Conservation (phyloP, 1,140 invertebrate species). For the Zophobas atratus region DNA sequence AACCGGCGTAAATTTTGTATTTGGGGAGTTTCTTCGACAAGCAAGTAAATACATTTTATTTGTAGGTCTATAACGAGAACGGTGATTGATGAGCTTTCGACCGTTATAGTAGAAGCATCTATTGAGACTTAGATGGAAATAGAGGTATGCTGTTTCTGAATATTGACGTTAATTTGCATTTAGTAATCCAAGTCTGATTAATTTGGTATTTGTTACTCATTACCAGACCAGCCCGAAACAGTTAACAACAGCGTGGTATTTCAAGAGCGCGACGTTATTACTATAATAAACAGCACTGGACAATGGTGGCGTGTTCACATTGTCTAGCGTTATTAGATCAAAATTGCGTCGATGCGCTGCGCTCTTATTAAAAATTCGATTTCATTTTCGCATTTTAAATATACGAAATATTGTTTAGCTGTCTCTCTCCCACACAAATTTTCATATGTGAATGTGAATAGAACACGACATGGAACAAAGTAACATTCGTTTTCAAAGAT, state of each 20-base stretch:
- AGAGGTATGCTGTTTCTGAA: constrained; percentile 39
- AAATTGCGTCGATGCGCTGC: constrained; percentile 7
- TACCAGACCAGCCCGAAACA: constrained; percentile 37
- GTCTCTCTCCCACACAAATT: too few species aligned
- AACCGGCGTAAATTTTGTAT: constrained; percentile 6
- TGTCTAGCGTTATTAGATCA: constrained; percentile 41
- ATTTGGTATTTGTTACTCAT: constrained; percentile 47
- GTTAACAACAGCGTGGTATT: constrained; percentile 48
- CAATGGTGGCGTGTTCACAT: constrained; percentile 32
- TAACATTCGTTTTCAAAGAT: too few species aligned
- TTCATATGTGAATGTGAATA: too few species aligned
- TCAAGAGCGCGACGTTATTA: constrained; percentile 48
- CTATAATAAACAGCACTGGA: constrained; percentile 43
- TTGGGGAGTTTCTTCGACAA: constrained; percentile 1
- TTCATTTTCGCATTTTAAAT: background rate
- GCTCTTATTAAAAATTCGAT: constrained; percentile 28
- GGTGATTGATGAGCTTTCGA: constrained; percentile 27
- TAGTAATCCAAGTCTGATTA: constrained; percentile 47
- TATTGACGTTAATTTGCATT: constrained; percentile 48
- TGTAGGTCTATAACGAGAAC: constrained; percentile 9
- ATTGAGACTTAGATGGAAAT: constrained; percentile 32
- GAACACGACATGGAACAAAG: too few species aligned
- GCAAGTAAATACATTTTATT: constrained; percentile 31
- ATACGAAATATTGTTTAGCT: too few species aligned
- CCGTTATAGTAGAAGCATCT: constrained; percentile 16